Evolutionary conservation across 2,888 invertebrate species (phyloP), one percentile per base, ranked within the genome.

Genomic region (Saturnia pavonia): DNA sequence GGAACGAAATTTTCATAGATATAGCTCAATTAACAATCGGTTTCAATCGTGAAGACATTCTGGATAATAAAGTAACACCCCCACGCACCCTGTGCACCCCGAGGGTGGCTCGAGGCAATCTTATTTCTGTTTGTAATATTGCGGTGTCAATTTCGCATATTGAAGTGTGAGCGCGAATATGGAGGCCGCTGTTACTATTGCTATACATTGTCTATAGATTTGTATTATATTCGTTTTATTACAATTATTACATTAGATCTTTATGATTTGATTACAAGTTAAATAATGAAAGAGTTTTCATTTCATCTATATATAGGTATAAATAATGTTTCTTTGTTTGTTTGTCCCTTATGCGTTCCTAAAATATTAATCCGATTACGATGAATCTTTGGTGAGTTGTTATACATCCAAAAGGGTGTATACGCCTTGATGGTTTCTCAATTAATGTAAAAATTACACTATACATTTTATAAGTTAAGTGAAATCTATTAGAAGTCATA

Each of bases 1-100:
- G 88, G 90, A 76, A 90, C 91, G 90, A 90, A 89, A 92, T 91
- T 92, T 91, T 92, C 93, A 91, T 91, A 93, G 94, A 94, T 93
- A 94, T 91, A 89, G 91, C 94, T 94, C 94, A 93, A 94, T 93
- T 94, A 93, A 94, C 94, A 93, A 92, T 92, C 89, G 94, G 91
- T 92, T 92, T 92, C 92, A 92, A 92, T 93, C 92, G 92, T 84
- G 91, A 92, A 91, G 92, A 92, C 92, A 91, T 91, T 90, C 89
- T 83, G 89, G 87, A 87, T 91, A 92, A 92, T 91, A 92, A 92
- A 92, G 90, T 89, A 85, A 88, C 80, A 78, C 91, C 90, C 88
- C 57, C 14, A 79, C 80, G 76, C 80, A 75, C 77, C 82, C 74
- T 72, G 14, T 71, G 60, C 71, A 68, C 78, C 73, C 75, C 74